phyloP scores from a whole-genome alignment of 2,888 invertebrate genomes.

The Lobophora halterata region DNA sequence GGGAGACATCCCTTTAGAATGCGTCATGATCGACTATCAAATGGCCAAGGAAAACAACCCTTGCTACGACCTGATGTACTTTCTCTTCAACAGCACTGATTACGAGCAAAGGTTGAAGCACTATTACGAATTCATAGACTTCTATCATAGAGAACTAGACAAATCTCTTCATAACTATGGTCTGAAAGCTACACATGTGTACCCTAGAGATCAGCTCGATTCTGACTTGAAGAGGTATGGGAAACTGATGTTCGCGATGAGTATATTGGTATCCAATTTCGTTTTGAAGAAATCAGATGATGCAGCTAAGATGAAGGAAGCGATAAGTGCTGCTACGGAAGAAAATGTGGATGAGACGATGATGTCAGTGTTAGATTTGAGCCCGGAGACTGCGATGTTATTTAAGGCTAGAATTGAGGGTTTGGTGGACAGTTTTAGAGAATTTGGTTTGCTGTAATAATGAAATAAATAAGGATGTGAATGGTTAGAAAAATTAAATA shows the following conservation, averaged over 20 bases:
- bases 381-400: slow-evolving; percentile 1
- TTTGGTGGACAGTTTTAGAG: slow-evolving; percentile 18
- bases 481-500: too few relatives aligned
- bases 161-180: slow-evolving; percentile 33
- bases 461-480: too few relatives aligned
- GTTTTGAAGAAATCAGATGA: slow-evolving; percentile 35
- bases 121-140: slow-evolving; percentile 34
- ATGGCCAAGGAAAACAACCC: slow-evolving; percentile 38
- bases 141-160: slow-evolving; percentile 38
- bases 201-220: slow-evolving; percentile 41
- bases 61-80: slow-evolving; percentile 39
- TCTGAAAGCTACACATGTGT: slow-evolving; percentile 35
- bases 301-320: slow-evolving; percentile 17
- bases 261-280: slow-evolving; percentile 28
- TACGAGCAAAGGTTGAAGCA: slow-evolving; percentile 36
- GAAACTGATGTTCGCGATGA: slow-evolving; percentile 26
- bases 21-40: slow-evolving; percentile 50
- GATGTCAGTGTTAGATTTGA: neutral
- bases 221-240: slow-evolving; percentile 39
- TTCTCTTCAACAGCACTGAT: slow-evolving; percentile 46
- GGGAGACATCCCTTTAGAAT: slow-evolving; percentile 34
- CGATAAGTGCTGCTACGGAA: neutral
- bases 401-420: slow-evolving; percentile 15
- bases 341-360: neutral
- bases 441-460: slow-evolving; percentile 20